Percentiles rank a stretch among this genome's conserved stretches.
These are phyloP conservation scores for Philereme transversata DNA, from an alignment of 2,888 invertebrate species.

Conservation along the genomic window DNA sequence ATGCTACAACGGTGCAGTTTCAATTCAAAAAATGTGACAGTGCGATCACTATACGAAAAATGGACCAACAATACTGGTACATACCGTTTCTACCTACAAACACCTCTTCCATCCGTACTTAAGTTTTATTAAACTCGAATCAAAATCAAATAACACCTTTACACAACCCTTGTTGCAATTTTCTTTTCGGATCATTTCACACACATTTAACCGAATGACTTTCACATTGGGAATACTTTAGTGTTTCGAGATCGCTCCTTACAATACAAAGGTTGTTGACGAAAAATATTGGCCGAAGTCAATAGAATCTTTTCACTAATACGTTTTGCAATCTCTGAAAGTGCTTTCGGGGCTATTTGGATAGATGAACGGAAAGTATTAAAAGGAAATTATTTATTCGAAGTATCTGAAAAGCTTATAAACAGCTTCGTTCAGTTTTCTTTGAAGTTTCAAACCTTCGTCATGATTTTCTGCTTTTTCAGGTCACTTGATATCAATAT, in stretches of 20 bases:
- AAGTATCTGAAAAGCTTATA: slow-evolving; percentile 20
- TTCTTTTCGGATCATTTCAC: slow-evolving; percentile 54
- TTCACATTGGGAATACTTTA: slow-evolving; percentile 45
- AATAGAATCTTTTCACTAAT: slow-evolving; percentile 21
- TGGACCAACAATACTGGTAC: slow-evolving; percentile 24
- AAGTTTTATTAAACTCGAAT: slow-evolving; percentile 43
- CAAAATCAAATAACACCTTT: slow-evolving; percentile 45
- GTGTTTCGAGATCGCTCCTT: slow-evolving; percentile 37
- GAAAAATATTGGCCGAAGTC: slow-evolving; percentile 16
- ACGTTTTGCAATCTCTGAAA: slow-evolving; percentile 41
- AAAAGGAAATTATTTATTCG: slow-evolving; percentile 42
- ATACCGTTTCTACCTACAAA: slow-evolving; percentile 18
- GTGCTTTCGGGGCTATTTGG: slow-evolving; percentile 34
- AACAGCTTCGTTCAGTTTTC: slow-evolving; percentile 32
- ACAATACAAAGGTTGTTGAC: slow-evolving; percentile 25
- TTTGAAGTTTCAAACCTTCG: background rate
- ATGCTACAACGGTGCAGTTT: too few relatives aligned
- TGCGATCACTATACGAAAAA: background rate
- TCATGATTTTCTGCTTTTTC: too few relatives aligned
- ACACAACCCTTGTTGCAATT: slow-evolving; percentile 52
- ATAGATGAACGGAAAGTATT: slow-evolving; percentile 34
- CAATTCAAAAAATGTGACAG: too few relatives aligned
- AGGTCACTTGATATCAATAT: too few relatives aligned
- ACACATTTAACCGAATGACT: slow-evolving; percentile 54
- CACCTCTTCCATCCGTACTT: slow-evolving; percentile 37